These are phyloP conservation scores for Poicephalus gulielmi DNA, from an alignment of 2,113 vertebrate genomes.

Conservation along the genomic window DNA sequence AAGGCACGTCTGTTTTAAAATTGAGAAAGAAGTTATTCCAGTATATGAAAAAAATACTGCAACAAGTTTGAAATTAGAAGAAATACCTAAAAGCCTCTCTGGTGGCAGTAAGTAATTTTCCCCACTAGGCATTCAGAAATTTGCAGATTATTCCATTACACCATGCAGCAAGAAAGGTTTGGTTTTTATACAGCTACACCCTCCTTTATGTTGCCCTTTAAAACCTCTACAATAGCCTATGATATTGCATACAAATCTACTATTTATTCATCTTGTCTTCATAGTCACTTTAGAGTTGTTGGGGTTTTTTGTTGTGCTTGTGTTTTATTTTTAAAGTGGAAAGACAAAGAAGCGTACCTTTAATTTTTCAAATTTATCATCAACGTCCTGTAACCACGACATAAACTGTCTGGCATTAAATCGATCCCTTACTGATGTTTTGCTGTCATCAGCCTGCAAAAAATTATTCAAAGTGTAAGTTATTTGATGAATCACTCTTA, in stretches of 20 bases:
- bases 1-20: constrained; percentile 88
- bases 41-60: not conserved
- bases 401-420: constrained; percentile 98
- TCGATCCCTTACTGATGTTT: constrained; percentile 94
- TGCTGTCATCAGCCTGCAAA: constrained; percentile 91
- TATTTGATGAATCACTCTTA: not conserved
- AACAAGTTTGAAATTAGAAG: not conserved
- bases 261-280: not conserved
- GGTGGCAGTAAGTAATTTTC: not conserved
- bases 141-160: not conserved
- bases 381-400: constrained; percentile 99
- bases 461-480: not conserved
- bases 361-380: constrained; percentile 99
- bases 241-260: not conserved
- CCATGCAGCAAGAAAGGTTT: not conserved
- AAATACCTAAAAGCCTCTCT: not conserved
- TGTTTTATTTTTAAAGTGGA: not conserved
- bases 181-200: not conserved
- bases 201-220: not conserved
- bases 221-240: not conserved
- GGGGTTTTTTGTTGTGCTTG: not conserved
- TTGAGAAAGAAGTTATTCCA: not conserved
- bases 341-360: constrained; percentile 80
- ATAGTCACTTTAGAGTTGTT: no score
- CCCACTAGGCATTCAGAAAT: not conserved